phyloP scores from a whole-genome alignment of 2,888 invertebrate species.

The Rapana venosa region DNA sequence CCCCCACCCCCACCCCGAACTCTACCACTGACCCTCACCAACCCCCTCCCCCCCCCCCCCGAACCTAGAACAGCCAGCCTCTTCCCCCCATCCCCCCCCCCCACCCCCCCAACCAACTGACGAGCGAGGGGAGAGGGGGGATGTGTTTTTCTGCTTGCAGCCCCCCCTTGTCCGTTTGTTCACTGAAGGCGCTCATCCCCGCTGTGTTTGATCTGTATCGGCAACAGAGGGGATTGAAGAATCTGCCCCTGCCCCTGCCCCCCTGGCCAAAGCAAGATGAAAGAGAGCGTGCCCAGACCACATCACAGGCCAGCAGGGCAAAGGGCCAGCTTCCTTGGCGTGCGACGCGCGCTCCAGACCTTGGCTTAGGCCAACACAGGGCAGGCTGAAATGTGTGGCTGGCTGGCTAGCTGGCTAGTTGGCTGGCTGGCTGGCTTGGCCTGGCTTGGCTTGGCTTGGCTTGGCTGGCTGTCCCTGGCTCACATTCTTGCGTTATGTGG shows the following conservation, averaged over 20 bases:
- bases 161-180: constrained; percentile 4
- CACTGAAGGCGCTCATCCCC: constrained; percentile 23
- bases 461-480: neutral
- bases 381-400: neutral
- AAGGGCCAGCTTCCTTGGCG: constrained; percentile 30
- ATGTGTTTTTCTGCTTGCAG: neutral
- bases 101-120: too few relatives aligned
- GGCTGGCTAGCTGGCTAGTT: neutral
- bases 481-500: constrained; percentile 1
- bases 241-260: neutral
- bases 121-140: neutral
- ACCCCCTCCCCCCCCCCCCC: too few relatives aligned
- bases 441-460: too few relatives aligned
- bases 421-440: too few relatives aligned
- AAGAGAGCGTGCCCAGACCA: constrained; percentile 4
- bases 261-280: constrained; percentile 9
- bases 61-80: too few relatives aligned
- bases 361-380: neutral
- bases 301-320: constrained; percentile 24
- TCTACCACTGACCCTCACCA: too few relatives aligned
- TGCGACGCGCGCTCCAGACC: constrained; percentile 9
- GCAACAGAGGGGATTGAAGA: constrained; percentile 5
- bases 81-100: too few relatives aligned
- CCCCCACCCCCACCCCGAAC: too few relatives aligned
- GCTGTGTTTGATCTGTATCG: constrained; percentile 28